Conservation (phyloP, 2,797 vertebrate species). For the Chrysocyon brachyurus region DNA sequence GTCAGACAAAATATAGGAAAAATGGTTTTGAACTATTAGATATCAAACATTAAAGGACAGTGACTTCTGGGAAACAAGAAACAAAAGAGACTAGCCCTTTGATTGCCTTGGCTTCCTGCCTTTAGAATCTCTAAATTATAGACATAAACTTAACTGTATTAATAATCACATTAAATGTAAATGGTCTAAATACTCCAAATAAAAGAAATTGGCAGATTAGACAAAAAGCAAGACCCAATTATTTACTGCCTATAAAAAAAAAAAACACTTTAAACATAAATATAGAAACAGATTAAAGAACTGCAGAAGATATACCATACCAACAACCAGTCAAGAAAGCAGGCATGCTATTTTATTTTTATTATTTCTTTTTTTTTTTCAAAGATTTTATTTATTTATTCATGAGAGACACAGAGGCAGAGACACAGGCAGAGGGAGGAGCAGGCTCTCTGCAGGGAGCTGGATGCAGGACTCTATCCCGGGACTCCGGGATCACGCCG, state of each 20-base stretch:
- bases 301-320: background rate
- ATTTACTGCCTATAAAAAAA: background rate
- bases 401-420: too few relatives aligned
- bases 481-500: too few relatives aligned
- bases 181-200: background rate
- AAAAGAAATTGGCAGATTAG: background rate
- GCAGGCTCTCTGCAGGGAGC: too few relatives aligned
- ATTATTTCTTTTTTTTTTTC: background rate
- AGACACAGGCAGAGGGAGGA: too few relatives aligned
- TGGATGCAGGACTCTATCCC: too few relatives aligned
- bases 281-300: background rate
- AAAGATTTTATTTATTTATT: too few relatives aligned
- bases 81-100: background rate
- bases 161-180: slow-evolving; percentile 2
- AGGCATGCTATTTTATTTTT: background rate
- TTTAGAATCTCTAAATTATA: background rate
- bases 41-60: background rate
- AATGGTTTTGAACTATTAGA: background rate
- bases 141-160: slow-evolving; percentile 26
- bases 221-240: background rate
- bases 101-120: background rate
- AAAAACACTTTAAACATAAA: slow-evolving; percentile 7
- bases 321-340: slow-evolving; percentile 20
- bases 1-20: background rate
- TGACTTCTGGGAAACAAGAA: background rate